phyloP scores from a whole-genome alignment of 2,797 vertebrate genomes.

The Lateolabrax maculatus region DNA sequence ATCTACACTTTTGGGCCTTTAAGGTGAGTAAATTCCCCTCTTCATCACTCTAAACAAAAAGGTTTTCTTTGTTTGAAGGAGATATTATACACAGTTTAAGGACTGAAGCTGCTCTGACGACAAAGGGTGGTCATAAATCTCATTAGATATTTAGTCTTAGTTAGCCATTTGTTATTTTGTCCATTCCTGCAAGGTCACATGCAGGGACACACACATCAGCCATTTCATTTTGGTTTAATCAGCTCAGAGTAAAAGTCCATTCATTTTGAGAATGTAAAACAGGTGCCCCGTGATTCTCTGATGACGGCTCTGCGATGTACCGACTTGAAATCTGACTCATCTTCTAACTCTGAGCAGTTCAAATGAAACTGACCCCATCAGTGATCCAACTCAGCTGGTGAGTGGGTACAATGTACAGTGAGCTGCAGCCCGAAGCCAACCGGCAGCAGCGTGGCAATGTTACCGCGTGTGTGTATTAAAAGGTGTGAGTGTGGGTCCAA shows the following conservation, averaged over 20 bases:
- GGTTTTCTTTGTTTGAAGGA: slow-evolving; percentile 9
- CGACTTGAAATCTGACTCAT: slow-evolving; percentile 40
- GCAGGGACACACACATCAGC: background rate
- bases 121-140: background rate
- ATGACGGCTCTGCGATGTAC: slow-evolving; percentile 8
- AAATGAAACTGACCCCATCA: slow-evolving; percentile 44
- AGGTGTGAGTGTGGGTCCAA: slow-evolving; percentile 30
- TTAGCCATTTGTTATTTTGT: slow-evolving; percentile 10
- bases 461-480: background rate
- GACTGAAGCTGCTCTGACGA: slow-evolving; percentile 6
- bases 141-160: background rate
- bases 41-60: slow-evolving; percentile 16
- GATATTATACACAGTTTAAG: slow-evolving; percentile 9
- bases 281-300: slow-evolving; percentile 16
- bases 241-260: slow-evolving; percentile 36
- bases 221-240: slow-evolving; percentile 27
- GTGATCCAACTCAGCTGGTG: slow-evolving; percentile 32
- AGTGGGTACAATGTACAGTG: slow-evolving; percentile 30
- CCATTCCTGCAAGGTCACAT: slow-evolving; percentile 9
- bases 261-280: slow-evolving; percentile 38
- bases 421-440: slow-evolving; percentile 25
- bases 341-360: slow-evolving; percentile 6
- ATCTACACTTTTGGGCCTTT: slow-evolving; percentile 1
- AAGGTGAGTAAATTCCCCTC: slow-evolving; percentile 1
- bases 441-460: background rate